Base-by-base conservation (phyloP, 2,888 invertebrate species). In the Drosophila basisetae region DNA sequence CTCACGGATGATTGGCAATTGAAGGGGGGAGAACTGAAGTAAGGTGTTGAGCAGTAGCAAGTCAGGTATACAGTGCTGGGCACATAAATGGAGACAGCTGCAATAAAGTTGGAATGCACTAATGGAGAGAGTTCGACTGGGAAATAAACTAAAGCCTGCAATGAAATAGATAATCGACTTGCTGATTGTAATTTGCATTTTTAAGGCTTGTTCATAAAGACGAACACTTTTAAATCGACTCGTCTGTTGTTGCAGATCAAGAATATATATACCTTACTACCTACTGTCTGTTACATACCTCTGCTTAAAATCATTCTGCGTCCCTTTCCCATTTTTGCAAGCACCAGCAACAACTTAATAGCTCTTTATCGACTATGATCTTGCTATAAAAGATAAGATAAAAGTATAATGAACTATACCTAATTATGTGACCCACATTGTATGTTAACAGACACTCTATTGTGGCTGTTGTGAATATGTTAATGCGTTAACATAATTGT, bases 401-500 rank as follows among this genome's bases (percentile, higher is more conserved):
- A 47, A 25, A 4, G 16, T 16, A 25, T 39, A 56, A 56, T 56
- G 13, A 39, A 39, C n/a, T 39, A 9, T 0, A 56, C 28, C 39
- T 39, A 56, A 28, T 56, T 58, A 66, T 66, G 33, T 60, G 47
- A 35, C 54, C 56, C 5, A 30, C 54, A 54, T 37, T 28, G 39
- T 69, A 53, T 13, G 39, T 39, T 56, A 56, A 56, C 28, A 39
- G 28, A 18, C 56, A 18, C 52, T 25, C 11, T 33, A 52, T 72
- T 52, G 59, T 47, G 39, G 53, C 47, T 35, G 58, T 61, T 69
- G 64, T 53, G 66, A 71, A 79, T 79, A 86, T 76, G 86, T 72
- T 83, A 84, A 89, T 84, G 69, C 64, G 53, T 52, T 61, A 76
- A 87, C 85, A 80, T 73, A 76, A 68, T 82, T 88, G 69, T 80